Conservation (phyloP, 2,888 invertebrate genomes). For the Pammene aurita region DNA sequence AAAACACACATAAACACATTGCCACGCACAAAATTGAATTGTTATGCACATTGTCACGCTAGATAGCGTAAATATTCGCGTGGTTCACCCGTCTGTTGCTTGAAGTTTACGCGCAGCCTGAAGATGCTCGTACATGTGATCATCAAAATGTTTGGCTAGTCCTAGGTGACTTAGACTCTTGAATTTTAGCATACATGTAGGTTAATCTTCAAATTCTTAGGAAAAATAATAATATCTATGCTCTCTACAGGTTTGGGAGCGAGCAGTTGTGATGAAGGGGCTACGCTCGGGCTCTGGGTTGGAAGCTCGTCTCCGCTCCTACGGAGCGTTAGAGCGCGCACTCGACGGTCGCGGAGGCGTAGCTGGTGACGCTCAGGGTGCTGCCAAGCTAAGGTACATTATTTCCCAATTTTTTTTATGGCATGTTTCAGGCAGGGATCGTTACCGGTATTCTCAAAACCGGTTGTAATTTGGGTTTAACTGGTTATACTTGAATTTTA, state of each 20-base stretch:
- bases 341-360: slow-evolving; percentile 85
- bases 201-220: no score
- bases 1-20: no score
- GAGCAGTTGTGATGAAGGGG: slow-evolving; percentile 67
- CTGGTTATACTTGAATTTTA: no score
- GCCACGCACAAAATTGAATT: no score
- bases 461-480: no score
- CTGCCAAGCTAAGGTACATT: slow-evolving; percentile 66
- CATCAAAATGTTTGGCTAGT: background rate
- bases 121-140: slow-evolving; percentile 78
- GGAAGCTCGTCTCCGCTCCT: slow-evolving; percentile 86
- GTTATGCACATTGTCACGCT: no score
- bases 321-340: slow-evolving; percentile 84
- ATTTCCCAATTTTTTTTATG: no score
- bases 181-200: background rate
- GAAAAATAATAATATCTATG: background rate
- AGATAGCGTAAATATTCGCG: slow-evolving; percentile 88
- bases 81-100: slow-evolving; percentile 83
- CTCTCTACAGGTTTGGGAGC: slow-evolving; percentile 85
- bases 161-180: background rate
- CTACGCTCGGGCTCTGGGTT: slow-evolving; percentile 75
- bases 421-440: no score
- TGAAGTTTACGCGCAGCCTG: slow-evolving; percentile 87
- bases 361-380: slow-evolving; percentile 78
- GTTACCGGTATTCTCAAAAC: no score